Base-by-base conservation (phyloP, 2,797 vertebrate species). In the Macropus fuliginosus region DNA sequence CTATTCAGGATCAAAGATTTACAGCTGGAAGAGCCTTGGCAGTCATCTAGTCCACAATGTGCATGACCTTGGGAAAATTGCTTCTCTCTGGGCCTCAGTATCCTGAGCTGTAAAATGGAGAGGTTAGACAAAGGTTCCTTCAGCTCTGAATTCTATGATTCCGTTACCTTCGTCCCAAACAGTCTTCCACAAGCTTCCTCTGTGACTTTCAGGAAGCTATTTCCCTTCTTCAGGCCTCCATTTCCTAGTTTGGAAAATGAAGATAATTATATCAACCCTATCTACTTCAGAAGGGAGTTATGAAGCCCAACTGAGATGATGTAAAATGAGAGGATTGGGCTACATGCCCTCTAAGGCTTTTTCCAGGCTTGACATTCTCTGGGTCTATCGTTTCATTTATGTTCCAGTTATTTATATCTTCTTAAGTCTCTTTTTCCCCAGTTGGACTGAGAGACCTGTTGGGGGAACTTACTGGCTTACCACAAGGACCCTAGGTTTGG, bases 1-100 rank as follows among this genome's bases (percentile, higher is more conserved):
- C 74, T 87, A 46, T 87, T 87, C 50, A 87, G 74, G 74, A 87
- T 87, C 74, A 87, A 87, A 87, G 74, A 87, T 87, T 87, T 87
- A 46, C 74, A 87, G 74, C 74, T 87, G 74, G 74, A 87, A 87
- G 74, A 8, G 24, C 2, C 40, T 9, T 50, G 40, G 74, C 40
- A 87, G 21, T 50, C 40, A 87, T 87, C 74, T 50, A 46, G 40
- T 50, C 74, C 40, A 46, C 21, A 87, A 87, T 9, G 40, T 87
- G 40, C 74, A 50, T 87, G 74, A 87, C 40, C 74, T 87, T 50
- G 74, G 40, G 12, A 24, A 87, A 87, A 87, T 87, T 2, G 21
- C 74, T 87, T 40, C 21, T 87, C 74, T 50, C 40, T 87, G 21
- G 40, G 31, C 40, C 74, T 87, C 74, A 87, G 74, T 87, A 18